Conservation (phyloP, 2,113 vertebrate genomes). For the Lota lota region DNA sequence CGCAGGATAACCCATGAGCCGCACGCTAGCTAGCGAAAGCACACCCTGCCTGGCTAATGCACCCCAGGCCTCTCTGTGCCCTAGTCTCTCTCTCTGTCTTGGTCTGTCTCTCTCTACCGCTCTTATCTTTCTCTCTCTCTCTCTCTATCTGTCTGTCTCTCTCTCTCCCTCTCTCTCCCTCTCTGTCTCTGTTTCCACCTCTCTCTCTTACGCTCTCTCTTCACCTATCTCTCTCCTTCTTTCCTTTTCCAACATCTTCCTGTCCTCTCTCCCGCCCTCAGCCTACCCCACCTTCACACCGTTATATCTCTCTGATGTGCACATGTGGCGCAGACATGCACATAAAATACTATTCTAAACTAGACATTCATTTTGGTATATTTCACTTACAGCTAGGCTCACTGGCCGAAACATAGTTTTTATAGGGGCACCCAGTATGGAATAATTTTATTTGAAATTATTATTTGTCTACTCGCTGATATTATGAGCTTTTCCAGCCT, state of each 20-base stretch:
- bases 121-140: slow-evolving; percentile 28
- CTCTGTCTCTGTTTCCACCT: not conserved
- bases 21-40: slow-evolving; percentile 53
- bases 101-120: not conserved
- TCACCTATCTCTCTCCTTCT: slow-evolving; percentile 59
- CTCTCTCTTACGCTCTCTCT: not conserved
- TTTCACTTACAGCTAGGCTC: no score
- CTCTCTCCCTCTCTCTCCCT: slow-evolving; percentile 1
- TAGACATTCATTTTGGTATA: no score
- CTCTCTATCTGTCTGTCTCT: not conserved
- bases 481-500: no score
- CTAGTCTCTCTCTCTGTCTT: slow-evolving; percentile 19
- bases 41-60: slow-evolving; percentile 47
- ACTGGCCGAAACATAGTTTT: no score
- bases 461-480: no score
- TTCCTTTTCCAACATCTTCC: slow-evolving; percentile 64
- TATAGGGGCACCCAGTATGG: no score
- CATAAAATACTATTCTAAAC: no score
- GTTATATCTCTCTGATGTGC: no score
- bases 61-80: slow-evolving; percentile 47
- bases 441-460: no score
- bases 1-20: slow-evolving; percentile 33
- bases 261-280: no score
- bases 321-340: no score
- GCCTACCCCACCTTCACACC: no score